A percentile compares a stretch with the other conserved stretches of the same genome.
These are phyloP conservation scores for Chlamydotis undulata DNA, from an alignment of 2,113 vertebrate species.

Conservation along the genomic window DNA sequence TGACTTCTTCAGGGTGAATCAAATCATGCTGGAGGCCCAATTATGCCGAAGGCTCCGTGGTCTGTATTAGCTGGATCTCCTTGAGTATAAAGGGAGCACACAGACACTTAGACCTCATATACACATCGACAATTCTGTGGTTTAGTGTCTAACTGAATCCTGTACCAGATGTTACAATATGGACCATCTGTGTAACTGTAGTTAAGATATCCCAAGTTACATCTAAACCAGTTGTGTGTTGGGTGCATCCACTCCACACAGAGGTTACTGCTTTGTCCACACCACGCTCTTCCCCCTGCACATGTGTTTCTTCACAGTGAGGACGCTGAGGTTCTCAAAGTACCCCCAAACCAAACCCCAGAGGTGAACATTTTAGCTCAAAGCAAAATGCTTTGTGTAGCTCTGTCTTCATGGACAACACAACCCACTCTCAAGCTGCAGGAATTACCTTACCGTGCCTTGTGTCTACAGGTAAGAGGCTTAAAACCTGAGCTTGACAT, in stretches of 20 bases:
- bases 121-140: fast-evolving
- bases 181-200: background rate
- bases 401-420: background rate
- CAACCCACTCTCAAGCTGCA: background rate
- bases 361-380: background rate
- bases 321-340: background rate
- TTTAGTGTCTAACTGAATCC: background rate
- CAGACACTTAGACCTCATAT: background rate
- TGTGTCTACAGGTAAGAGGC: background rate
- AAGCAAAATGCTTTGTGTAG: background rate
- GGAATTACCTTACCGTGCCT: background rate
- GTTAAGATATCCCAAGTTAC: background rate
- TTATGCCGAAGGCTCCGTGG: background rate
- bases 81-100: background rate
- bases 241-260: background rate
- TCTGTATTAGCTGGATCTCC: background rate
- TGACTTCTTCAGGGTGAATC: background rate
- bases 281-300: background rate
- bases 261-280: background rate
- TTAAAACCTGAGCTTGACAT: background rate
- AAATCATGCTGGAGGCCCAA: background rate
- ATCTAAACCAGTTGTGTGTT: background rate
- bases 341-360: background rate
- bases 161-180: background rate
- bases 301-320: background rate